Percentiles rank a stretch among this genome's conserved stretches.
phyloP scores from a whole-genome alignment of 2,888 invertebrate species.

The Drosophila dives region DNA sequence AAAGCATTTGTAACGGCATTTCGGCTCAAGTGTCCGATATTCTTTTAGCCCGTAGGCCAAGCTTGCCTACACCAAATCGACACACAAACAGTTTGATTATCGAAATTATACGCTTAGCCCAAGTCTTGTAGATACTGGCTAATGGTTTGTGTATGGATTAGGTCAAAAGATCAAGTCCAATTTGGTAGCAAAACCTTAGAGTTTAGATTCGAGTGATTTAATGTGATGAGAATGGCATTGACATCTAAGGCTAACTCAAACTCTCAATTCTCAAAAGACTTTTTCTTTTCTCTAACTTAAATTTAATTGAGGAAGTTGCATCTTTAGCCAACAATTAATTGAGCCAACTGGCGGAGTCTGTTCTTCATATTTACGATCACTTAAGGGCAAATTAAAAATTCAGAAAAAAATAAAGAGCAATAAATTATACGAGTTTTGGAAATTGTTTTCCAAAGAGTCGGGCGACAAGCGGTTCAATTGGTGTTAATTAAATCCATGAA shows the following conservation, averaged over 20 bases:
- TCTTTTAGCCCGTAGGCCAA: constrained; percentile 34
- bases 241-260: background rate
- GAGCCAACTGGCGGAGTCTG: constrained; percentile 24
- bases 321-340: constrained; percentile 31
- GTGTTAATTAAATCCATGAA: constrained; percentile 85
- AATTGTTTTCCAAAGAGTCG: constrained; percentile 72
- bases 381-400: constrained; percentile 71
- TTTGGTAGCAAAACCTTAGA: constrained; percentile 11
- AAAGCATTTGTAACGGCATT: constrained; percentile 66
- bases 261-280: too few relatives aligned
- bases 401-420: constrained; percentile 48
- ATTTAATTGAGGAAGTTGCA: background rate
- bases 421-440: constrained; percentile 68
- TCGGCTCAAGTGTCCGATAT: constrained; percentile 44
- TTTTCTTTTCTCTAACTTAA: background rate
- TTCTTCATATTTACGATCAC: constrained; percentile 54
- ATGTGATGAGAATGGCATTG: background rate
- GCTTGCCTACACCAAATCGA: constrained; percentile 27
- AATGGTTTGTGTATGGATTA: constrained; percentile 15
- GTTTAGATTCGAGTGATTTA: background rate
- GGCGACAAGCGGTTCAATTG: constrained; percentile 85
- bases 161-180: constrained; percentile 21
- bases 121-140: constrained; percentile 24
- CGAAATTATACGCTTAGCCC: constrained; percentile 51
- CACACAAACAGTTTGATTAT: constrained; percentile 48